These are phyloP conservation scores for Neoitamus cyanurus DNA, from an alignment of 2,888 invertebrate genomes.

Conservation along the genomic window DNA sequence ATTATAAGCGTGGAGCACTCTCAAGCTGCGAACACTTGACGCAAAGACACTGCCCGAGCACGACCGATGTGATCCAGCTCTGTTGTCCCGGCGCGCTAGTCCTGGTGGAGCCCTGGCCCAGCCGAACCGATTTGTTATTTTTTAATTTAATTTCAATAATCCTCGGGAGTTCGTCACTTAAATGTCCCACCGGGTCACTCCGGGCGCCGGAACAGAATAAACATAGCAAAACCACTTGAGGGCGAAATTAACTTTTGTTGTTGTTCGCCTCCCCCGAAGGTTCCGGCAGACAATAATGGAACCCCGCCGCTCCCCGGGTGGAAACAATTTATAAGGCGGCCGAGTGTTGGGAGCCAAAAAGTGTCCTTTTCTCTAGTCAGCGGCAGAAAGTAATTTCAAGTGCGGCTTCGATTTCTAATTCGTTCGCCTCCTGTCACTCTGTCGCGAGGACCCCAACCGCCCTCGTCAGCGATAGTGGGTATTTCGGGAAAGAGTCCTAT, in stretches of 20 bases:
- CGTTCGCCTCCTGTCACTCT: not conserved
- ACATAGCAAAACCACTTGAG: conserved; percentile 40
- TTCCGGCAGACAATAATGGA: conserved; percentile 17
- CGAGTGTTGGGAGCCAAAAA: not conserved
- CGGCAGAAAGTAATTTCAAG: conserved; percentile 36
- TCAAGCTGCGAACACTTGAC: not conserved
- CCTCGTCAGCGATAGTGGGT: not conserved
- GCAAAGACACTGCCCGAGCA: not conserved
- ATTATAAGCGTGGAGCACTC: conserved; percentile 21
- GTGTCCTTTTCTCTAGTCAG: not conserved
- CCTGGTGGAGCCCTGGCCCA: not conserved
- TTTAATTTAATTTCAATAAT: conserved; percentile 45
- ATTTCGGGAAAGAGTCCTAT: not conserved
- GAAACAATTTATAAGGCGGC: not conserved
- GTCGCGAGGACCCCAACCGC: not conserved
- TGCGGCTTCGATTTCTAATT: conserved; percentile 26
- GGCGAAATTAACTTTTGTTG: conserved; percentile 41
- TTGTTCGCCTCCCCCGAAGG: conserved; percentile 27
- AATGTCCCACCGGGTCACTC: conserved; percentile 12
- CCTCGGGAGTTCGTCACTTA: not conserved
- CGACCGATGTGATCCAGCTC: not conserved
- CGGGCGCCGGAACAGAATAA: conserved; percentile 5
- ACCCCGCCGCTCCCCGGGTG: not conserved
- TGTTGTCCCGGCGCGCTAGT: not conserved
- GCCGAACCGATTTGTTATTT: conserved; percentile 36